These are phyloP conservation scores for Hirtodrosophila histrioides DNA, from an alignment of 2,888 invertebrate species.

Conservation along the genomic window DNA sequence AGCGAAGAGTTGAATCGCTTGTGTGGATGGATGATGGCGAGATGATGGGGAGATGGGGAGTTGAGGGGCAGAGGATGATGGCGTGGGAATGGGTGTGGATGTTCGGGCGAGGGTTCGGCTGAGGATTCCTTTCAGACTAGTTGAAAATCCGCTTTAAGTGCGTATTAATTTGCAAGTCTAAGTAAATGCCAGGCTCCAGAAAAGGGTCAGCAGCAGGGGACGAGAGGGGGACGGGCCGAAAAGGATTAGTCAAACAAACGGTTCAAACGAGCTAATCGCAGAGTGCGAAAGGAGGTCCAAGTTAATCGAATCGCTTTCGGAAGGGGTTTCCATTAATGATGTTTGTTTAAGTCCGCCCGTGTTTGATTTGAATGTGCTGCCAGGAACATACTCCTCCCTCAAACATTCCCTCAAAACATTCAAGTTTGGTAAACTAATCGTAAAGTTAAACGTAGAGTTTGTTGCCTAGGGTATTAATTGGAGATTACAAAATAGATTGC, in stretches of 20 bases:
- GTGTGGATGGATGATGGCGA: background rate
- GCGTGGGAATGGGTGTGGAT: conserved; percentile 5
- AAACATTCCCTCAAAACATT: conserved; percentile 20
- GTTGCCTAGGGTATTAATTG: conserved; percentile 31
- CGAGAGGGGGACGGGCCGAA: conserved; percentile 12
- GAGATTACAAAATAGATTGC: conserved; percentile 31
- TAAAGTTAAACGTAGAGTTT: conserved; percentile 27
- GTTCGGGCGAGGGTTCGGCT: background rate
- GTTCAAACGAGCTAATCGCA: conserved; percentile 66
- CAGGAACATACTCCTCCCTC: background rate
- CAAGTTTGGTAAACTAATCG: conserved; percentile 32
- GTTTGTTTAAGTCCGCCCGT: conserved; percentile 27
- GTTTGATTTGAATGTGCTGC: conserved; percentile 6
- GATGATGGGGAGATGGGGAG: background rate
- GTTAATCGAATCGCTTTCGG: conserved; percentile 48
- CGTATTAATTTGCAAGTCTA: conserved; percentile 78
- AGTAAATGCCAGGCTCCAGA: conserved; percentile 37
- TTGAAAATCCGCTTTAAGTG: conserved; percentile 71
- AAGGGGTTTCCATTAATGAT: conserved; percentile 57
- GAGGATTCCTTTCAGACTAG: conserved; percentile 30
- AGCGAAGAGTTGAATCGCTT: conserved; percentile 46
- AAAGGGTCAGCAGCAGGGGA: conserved; percentile 13
- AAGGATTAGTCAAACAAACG: conserved; percentile 75
- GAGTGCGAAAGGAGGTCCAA: conserved; percentile 2
- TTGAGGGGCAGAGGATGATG: too few relatives aligned